Conservation (phyloP, 2,888 invertebrate genomes). For the Tipula unca region DNA sequence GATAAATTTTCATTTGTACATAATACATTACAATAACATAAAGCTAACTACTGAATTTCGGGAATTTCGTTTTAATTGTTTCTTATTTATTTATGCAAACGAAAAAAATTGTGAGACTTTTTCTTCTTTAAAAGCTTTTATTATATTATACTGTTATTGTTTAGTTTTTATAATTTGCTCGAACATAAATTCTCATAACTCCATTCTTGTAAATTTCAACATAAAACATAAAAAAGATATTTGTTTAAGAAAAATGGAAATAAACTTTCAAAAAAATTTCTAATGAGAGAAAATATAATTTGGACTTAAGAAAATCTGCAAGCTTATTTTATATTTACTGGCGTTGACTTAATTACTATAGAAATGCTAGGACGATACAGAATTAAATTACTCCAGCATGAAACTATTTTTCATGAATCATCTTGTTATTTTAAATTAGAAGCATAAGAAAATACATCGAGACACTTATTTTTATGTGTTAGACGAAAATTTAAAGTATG, state of each 20-base stretch:
- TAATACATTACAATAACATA: background rate
- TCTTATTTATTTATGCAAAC: background rate
- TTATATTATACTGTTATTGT: background rate
- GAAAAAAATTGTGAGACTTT: background rate
- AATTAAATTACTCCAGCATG: background rate
- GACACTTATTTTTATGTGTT: too few relatives aligned
- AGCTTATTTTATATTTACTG: background rate
- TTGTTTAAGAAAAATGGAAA: background rate
- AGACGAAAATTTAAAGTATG: too few relatives aligned
- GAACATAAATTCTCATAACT: background rate
- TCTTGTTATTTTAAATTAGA: background rate
- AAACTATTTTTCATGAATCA: background rate
- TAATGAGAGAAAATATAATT: background rate
- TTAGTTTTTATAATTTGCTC: background rate
- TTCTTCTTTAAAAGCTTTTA: background rate
- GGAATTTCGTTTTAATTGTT: background rate
- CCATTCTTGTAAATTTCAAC: background rate
- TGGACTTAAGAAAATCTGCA: background rate
- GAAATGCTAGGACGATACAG: too few relatives aligned
- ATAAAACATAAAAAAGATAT: background rate
- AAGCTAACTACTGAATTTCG: background rate
- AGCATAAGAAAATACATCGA: too few relatives aligned
- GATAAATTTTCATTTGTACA: background rate
- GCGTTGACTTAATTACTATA: background rate
- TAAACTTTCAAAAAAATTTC: background rate